Evolutionary conservation across 2,113 vertebrate genomes (phyloP), one percentile per base, ranked within the genome.

Genomic region (Calypte anna): DNA sequence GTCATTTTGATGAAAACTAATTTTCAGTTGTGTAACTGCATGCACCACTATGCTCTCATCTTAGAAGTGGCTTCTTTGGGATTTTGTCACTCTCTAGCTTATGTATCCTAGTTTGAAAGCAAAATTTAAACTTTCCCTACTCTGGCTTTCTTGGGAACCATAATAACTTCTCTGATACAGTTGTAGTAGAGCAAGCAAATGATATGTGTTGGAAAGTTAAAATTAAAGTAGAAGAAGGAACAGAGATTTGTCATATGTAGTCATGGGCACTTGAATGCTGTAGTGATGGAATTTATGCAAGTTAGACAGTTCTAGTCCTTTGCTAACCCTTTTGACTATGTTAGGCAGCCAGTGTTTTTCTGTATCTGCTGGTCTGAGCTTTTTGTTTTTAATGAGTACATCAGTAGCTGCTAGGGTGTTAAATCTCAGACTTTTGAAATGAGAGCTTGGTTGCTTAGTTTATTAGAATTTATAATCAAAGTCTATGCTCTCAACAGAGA

Each of bases 231-330:
- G 63, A 23, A 59, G 25, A 5, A n/a, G 40, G 22, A 54, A 14
- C 17, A 51, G 27, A 16, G 8, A 25, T 73, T 54, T 40, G 25
- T 62, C 13, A 0, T 27, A 10, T 28, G 11, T 38, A 14, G 6
- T 40, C 24, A 25, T 0, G 0, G 43, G 14, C 6, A 14, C 36
- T 64, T 68, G 19, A 20, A 23, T 73, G 51, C 38, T 8, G 6
- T 63, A 44, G 33, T n/a, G 38, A 43, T 75, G 19, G 51, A 74
- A 82, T 14, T 30, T 66, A 27, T 1, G 9, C 53, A 54, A 54
- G 12, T 10, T 10, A 24, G 19, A 7, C n/a, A 50, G 0, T 73
- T 73, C 33, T 53, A 43, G 28, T 63, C 87, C 67, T 48, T 85
- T 85, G 61, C 7, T 72, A 23, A n/a, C 38, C 63, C 54, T 87